These are phyloP conservation scores for Trichonephila clavipes DNA, from an alignment of 1,140 invertebrate genomes.

Conservation along the genomic window DNA sequence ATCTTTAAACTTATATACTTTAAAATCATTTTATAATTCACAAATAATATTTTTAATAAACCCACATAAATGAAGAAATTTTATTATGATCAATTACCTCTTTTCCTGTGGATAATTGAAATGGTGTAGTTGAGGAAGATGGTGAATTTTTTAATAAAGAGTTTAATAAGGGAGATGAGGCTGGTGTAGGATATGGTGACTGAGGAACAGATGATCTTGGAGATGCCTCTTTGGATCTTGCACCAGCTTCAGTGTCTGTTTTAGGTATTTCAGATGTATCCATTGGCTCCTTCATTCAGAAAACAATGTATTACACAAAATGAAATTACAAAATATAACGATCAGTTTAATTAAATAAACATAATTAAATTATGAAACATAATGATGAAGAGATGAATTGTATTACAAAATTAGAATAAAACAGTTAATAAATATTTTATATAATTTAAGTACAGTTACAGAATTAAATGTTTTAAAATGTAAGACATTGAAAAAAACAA, in stretches of 20 bases:
- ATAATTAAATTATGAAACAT: too few relatives aligned
- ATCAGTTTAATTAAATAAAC: too few relatives aligned
- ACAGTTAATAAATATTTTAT: too few relatives aligned
- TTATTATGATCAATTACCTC: constrained; percentile 41
- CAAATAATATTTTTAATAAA: too few relatives aligned
- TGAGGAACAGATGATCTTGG: constrained; percentile 31
- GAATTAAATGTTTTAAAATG: too few relatives aligned
- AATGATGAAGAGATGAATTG: too few relatives aligned
- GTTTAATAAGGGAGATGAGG: constrained; percentile 64
- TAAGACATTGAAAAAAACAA: too few relatives aligned
- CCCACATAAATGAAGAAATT: not conserved
- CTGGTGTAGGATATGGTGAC: constrained; percentile 33
- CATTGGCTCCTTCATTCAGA: not conserved
- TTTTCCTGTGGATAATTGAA: constrained; percentile 42
- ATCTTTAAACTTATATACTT: too few relatives aligned
- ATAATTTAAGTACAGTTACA: too few relatives aligned
- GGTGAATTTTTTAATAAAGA: constrained; percentile 67
- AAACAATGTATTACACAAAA: not conserved
- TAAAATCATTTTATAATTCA: too few relatives aligned
- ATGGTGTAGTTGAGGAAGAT: not conserved
- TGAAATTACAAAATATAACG: not conserved
- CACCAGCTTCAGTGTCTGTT: not conserved
- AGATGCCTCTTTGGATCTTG: constrained; percentile 82
- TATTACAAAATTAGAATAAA: too few relatives aligned
- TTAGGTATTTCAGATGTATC: not conserved